Percentiles rank a stretch among this genome's conserved stretches.
phyloP scores from a whole-genome alignment of 1,140 invertebrate species.

The Aphis gossypii region DNA sequence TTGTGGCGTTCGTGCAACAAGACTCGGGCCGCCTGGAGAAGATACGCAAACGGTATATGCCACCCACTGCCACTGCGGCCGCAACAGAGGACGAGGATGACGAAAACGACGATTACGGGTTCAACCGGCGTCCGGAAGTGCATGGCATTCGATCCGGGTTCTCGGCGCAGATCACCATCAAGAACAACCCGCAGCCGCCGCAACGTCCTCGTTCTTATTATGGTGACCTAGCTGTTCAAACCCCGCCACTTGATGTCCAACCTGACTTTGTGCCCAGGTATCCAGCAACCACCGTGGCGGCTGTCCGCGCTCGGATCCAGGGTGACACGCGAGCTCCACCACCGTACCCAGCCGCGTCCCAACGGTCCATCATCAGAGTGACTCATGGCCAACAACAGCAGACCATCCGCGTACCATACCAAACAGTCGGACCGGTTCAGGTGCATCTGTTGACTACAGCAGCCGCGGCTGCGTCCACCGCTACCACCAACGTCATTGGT shows the following conservation, averaged over 20 bases:
- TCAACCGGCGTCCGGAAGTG: slow-evolving; percentile 85
- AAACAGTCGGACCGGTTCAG: slow-evolving; percentile 63
- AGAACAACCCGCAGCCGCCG: slow-evolving; percentile 73
- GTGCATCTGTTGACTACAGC: slow-evolving; percentile 62
- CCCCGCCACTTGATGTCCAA: slow-evolving; percentile 64
- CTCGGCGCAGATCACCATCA: slow-evolving; percentile 81
- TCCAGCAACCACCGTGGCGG: slow-evolving; percentile 4
- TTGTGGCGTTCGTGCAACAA: slow-evolving; percentile 84
- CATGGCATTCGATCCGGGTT: slow-evolving; percentile 78
- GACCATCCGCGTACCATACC: slow-evolving; percentile 63
- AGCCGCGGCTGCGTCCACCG: slow-evolving; percentile 45
- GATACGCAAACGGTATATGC: slow-evolving; percentile 74
- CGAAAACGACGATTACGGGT: slow-evolving; percentile 87
- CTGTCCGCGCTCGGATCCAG: not conserved
- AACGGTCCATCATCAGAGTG: slow-evolving; percentile 61
- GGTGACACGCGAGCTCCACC: not conserved
- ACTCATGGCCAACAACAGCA: slow-evolving; percentile 62
- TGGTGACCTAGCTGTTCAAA: slow-evolving; percentile 63
- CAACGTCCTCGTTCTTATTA: slow-evolving; percentile 65
- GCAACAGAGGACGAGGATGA: slow-evolving; percentile 68
- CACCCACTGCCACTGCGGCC: not conserved
- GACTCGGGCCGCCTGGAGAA: slow-evolving; percentile 81
- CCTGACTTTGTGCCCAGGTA: slow-evolving; percentile 59
- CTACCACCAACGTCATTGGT: slow-evolving; percentile 51
- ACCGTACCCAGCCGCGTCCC: slow-evolving; percentile 59